Evolutionary conservation across 2,797 vertebrate species (phyloP).

Genomic region (Ataeniobius toweri): DNA sequence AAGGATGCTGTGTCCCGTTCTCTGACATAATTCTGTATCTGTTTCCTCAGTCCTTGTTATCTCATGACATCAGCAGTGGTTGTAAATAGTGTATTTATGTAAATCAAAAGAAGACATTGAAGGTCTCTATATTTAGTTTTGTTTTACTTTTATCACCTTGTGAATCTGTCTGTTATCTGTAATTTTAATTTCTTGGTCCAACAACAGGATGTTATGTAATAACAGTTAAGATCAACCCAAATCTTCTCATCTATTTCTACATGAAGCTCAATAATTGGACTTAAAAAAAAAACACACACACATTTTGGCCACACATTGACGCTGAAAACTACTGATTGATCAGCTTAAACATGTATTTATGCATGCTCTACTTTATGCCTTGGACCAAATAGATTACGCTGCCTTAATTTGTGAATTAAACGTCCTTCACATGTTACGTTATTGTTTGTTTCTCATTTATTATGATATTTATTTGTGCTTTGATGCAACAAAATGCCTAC

Average conservation of each 20-base stretch:
- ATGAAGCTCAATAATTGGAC: background rate
- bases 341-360: background rate
- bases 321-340: background rate
- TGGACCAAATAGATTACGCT: slow-evolving; percentile 10
- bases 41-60: slow-evolving; percentile 2
- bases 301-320: background rate
- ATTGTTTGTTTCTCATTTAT: background rate
- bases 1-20: slow-evolving; percentile 79
- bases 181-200: background rate
- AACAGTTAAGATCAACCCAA: background rate
- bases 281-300: background rate
- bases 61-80: slow-evolving; percentile 1
- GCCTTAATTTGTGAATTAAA: background rate
- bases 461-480: background rate
- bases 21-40: slow-evolving; percentile 58
- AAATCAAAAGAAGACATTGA: background rate
- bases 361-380: background rate
- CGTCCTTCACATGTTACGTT: background rate
- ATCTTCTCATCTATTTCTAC: background rate
- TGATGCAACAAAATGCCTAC: background rate
- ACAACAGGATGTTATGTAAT: background rate
- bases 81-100: slow-evolving; percentile 9
- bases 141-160: background rate
- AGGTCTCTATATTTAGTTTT: background rate
- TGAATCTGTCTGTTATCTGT: background rate